phyloP scores from a whole-genome alignment of 2,797 vertebrate species.

The Gymnocypris eckloni region DNA sequence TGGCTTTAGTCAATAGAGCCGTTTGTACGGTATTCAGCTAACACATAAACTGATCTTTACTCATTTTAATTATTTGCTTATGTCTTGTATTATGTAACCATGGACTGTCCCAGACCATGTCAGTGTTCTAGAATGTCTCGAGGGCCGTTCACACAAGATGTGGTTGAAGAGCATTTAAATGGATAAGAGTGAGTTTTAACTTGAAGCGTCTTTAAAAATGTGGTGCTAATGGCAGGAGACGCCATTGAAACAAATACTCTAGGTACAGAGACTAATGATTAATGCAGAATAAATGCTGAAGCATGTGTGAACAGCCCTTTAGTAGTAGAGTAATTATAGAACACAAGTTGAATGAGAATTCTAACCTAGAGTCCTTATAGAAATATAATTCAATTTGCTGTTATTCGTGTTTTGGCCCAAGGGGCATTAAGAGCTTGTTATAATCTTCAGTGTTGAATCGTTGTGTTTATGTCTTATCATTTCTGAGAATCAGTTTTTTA shows the following conservation, averaged over 20 bases:
- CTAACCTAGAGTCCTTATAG: neutral
- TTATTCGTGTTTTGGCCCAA: conserved; percentile 2
- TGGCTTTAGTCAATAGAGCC: conserved; percentile 31
- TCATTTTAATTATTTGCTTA: conserved; percentile 3
- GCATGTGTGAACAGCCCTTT: neutral
- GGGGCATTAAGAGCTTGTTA: conserved; percentile 13
- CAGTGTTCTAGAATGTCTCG: conserved; percentile 31
- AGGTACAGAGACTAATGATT: too few species aligned
- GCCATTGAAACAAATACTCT: neutral
- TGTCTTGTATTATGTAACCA: conserved; percentile 30
- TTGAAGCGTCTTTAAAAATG: neutral
- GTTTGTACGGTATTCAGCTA: conserved; percentile 16
- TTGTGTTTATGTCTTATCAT: conserved; percentile 23
- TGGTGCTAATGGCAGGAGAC: conserved; percentile 9
- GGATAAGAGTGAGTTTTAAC: neutral
- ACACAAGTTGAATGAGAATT: conserved; percentile 1
- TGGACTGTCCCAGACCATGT: conserved; percentile 14
- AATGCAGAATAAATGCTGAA: neutral
- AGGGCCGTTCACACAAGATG: neutral
- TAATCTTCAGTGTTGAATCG: conserved; percentile 15
- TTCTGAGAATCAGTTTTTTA: conserved; percentile 10
- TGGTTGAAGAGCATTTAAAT: neutral
- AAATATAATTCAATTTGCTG: neutral
- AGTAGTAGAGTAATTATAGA: neutral
- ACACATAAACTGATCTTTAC: conserved; percentile 1